Evolutionary conservation across 2,113 vertebrate species (phyloP).

Genomic region (Scomber colias): DNA sequence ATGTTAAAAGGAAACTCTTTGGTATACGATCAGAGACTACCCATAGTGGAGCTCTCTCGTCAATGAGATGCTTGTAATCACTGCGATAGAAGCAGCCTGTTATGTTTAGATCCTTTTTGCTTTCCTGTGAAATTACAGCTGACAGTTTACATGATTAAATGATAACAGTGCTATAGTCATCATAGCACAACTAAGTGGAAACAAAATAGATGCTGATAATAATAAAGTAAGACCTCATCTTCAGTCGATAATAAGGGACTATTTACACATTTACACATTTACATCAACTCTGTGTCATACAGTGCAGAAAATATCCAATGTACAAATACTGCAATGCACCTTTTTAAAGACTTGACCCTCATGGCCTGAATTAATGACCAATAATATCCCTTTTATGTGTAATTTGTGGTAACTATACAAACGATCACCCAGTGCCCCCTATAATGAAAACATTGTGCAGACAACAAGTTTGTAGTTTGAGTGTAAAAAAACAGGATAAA

Average conservation of each 20-base stretch:
- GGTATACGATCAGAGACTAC: constrained; percentile 47
- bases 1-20: constrained; percentile 61
- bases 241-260: constrained; percentile 27
- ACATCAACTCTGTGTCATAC: constrained; percentile 45
- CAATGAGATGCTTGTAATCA: neutral
- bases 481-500: neutral
- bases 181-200: constrained; percentile 30
- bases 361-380: constrained; percentile 14
- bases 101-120: constrained; percentile 2
- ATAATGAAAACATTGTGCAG: constrained; percentile 14
- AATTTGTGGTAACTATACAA: constrained; percentile 5
- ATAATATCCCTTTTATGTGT: constrained; percentile 53
- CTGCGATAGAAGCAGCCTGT: neutral
- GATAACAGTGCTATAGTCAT: constrained; percentile 21
- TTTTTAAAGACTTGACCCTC: constrained; percentile 40
- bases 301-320: constrained; percentile 60
- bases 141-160: constrained; percentile 27
- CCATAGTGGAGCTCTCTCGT: constrained; percentile 2
- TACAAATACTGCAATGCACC: constrained; percentile 68
- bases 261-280: constrained; percentile 57
- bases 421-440: neutral
- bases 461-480: constrained; percentile 20
- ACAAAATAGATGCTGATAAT: constrained; percentile 25
- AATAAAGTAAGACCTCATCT: constrained; percentile 29
- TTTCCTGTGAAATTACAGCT: constrained; percentile 28